Base-by-base conservation (phyloP, 2,797 vertebrate genomes). In the Valencia hispanica region DNA sequence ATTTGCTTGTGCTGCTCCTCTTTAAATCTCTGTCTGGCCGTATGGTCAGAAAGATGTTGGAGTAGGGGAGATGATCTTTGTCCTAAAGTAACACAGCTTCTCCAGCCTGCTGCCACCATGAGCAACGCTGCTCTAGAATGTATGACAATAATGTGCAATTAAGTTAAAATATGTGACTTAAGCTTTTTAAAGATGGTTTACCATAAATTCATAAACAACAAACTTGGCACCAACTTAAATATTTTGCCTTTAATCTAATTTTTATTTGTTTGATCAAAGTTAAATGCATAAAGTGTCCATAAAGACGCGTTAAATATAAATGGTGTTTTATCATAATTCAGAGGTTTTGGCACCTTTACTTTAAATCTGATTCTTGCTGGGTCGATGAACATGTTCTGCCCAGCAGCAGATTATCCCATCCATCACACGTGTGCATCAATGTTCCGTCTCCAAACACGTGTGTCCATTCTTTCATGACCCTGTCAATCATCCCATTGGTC, bases 401-500 rank as follows among this genome's bases (percentile, higher is more conserved):
- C 61, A 50, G 4, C 70, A 74, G 5, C 32, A 41, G 57, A 77
- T 74, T 41, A 53, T 51, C 39, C 43, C 11, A 34, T 72, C 72
- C 78, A 47, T 78, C 65, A 73, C 45, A 18, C 51, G 48, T 50
- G 47, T 73, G 70, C 69, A 77, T 80, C 70, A 74, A 5, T n/a
- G 32, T 70, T 78, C 27, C 34, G 32, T 63, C 65, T 73, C 32
- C 10, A n/a, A 32, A 74, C 61, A 72, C 55, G 41, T 59, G 11
- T 59, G 70, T 68, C 72, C 17, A 22, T 81, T 70, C 39, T 12
- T 17, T 36, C 74, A 75, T 70, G 65, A 18, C 4, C 39, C 66
- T 75, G 72, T 81, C 76, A 87, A 50, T 90, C 94, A 94, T 80
- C 87, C 89, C 87, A 84, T 90, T 87, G 72, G 66, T 84, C 85